phyloP scores from a whole-genome alignment of 1,140 invertebrate genomes.

The Argopecten irradians region DNA sequence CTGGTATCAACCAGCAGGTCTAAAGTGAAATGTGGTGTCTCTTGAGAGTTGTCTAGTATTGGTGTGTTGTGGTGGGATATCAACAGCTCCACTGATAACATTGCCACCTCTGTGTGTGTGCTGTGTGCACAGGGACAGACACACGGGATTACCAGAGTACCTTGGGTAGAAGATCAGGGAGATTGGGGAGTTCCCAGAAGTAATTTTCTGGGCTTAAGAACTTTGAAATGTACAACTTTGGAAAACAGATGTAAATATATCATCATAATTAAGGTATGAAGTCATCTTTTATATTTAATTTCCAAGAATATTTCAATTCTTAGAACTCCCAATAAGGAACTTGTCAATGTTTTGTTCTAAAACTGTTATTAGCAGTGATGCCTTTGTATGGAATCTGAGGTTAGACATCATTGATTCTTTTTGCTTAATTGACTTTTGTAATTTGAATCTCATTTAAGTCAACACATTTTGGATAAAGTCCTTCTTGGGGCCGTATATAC shows the following conservation, averaged over 20 bases:
- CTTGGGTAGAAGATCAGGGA: neutral
- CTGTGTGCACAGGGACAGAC: neutral
- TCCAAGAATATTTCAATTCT: too few species aligned
- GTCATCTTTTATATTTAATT: too few species aligned
- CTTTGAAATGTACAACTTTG: neutral
- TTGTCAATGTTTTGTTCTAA: too few species aligned
- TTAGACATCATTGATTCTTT: too few species aligned
- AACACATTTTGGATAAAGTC: too few species aligned
- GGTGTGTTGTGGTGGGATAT: neutral
- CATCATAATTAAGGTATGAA: neutral
- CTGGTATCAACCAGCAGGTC: neutral
- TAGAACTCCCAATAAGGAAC: too few species aligned
- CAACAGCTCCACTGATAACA: neutral
- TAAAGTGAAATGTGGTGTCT: neutral
- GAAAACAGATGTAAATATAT: neutral
- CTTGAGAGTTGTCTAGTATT: neutral
- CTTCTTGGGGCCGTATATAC: too few species aligned
- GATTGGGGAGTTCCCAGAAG: neutral
- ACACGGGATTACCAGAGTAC: neutral
- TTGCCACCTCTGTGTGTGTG: neutral
- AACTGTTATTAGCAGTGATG: too few species aligned
- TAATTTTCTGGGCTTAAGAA: too few species aligned
- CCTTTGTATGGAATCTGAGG: too few species aligned
- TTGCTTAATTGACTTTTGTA: too few species aligned
- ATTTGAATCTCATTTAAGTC: too few species aligned